Evolutionary conservation across 2,797 vertebrate species (phyloP).

Genomic region (Anolis apletophallus): DNA sequence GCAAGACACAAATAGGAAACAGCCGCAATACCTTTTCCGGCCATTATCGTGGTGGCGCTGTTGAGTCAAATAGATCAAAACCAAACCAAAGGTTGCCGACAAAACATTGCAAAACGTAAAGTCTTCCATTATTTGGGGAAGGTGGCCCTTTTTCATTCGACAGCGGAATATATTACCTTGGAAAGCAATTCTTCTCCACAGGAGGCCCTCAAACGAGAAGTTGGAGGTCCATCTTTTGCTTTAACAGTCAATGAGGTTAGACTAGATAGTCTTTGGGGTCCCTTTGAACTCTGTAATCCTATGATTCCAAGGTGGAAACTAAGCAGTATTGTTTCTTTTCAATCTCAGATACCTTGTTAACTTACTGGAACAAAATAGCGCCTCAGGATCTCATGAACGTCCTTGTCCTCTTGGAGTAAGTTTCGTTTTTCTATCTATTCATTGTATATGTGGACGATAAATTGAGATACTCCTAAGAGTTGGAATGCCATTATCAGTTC

Average conservation of each 20-base stretch:
- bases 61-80: neutral
- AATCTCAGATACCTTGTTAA: conserved; percentile 87
- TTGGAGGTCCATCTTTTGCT: too few relatives aligned
- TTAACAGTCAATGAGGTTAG: too few relatives aligned
- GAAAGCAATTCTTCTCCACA: too few relatives aligned
- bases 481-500: neutral
- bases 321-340: neutral
- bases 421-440: neutral
- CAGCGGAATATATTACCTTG: too few relatives aligned
- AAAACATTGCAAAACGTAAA: neutral
- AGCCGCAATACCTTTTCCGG: neutral
- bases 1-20: too few relatives aligned
- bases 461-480: too few relatives aligned
- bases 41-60: neutral
- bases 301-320: neutral
- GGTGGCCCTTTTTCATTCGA: neutral
- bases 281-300: too few relatives aligned
- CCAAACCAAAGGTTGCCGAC: neutral
- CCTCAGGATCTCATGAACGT: conserved; percentile 93
- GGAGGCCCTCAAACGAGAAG: too few relatives aligned
- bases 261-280: too few relatives aligned
- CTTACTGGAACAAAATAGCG: conserved; percentile 94
- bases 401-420: conserved; percentile 94
- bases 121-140: neutral
- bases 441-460: neutral